A percentile compares a stretch with the other conserved stretches of the same genome.
Evolutionary conservation across 1,140 invertebrate genomes (phyloP).

Genomic region (Portunus trituberculatus): DNA sequence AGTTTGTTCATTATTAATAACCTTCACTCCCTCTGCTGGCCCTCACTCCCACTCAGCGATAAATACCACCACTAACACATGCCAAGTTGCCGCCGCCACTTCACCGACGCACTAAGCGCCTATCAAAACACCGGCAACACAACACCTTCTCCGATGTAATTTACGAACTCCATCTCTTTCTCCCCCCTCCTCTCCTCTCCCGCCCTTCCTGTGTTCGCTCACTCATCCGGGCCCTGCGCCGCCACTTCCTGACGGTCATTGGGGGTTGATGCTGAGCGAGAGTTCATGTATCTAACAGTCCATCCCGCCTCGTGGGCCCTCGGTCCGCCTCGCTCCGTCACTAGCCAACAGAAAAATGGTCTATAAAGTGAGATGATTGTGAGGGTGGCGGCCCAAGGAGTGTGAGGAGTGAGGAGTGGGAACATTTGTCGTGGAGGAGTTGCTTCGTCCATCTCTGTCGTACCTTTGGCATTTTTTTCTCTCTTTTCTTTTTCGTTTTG

Average conservation of each 20-base stretch:
- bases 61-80: too few relatives aligned
- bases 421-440: slow-evolving; percentile 12
- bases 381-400: neutral
- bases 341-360: slow-evolving; percentile 1
- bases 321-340: neutral
- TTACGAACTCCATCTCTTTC: neutral
- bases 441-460: neutral
- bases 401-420: slow-evolving; percentile 15
- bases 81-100: neutral
- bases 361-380: slow-evolving; percentile 14
- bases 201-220: neutral
- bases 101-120: neutral
- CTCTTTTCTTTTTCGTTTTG: neutral
- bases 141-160: neutral
- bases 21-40: neutral
- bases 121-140: neutral
- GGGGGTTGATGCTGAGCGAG: neutral
- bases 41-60: neutral
- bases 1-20: neutral
- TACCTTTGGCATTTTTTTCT: neutral
- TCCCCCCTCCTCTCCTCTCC: neutral
- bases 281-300: neutral
- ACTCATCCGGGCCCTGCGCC: neutral
- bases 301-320: neutral
- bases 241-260: neutral